These are phyloP conservation scores for Subanguina moxae DNA, from an alignment of 1,140 invertebrate species.

Conservation along the genomic window DNA sequence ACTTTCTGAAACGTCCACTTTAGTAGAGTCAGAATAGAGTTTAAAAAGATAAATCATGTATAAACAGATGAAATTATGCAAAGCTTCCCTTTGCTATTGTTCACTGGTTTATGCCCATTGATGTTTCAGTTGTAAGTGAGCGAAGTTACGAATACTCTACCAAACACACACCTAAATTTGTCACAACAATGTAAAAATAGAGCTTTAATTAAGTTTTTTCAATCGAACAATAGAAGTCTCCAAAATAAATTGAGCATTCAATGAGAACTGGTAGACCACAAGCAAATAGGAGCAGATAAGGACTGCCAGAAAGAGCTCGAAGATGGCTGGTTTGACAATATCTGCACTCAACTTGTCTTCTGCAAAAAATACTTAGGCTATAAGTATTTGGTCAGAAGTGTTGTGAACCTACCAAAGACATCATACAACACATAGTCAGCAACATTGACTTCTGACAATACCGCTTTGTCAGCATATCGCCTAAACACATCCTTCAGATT, in stretches of 20 bases:
- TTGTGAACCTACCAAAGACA: slow-evolving; percentile 32
- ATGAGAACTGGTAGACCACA: slow-evolving; percentile 67
- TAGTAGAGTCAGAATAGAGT: too few relatives aligned
- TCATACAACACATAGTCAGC: slow-evolving; percentile 36
- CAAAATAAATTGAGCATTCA: slow-evolving; percentile 32
- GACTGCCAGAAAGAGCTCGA: slow-evolving; percentile 86
- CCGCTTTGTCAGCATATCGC: slow-evolving; percentile 22
- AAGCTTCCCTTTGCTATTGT: too few relatives aligned
- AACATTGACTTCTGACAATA: slow-evolving; percentile 24
- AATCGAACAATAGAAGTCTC: slow-evolving; percentile 15
- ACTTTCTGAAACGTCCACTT: too few relatives aligned
- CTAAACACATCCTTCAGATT: slow-evolving; percentile 36
- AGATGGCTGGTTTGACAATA: slow-evolving; percentile 92
- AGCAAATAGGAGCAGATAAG: slow-evolving; percentile 77
- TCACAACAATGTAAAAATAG: background rate
- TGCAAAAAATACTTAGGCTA: slow-evolving; percentile 29
- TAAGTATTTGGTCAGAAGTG: too few relatives aligned
- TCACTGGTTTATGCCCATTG: too few relatives aligned
- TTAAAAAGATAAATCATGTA: too few relatives aligned
- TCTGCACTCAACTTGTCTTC: slow-evolving; percentile 47
- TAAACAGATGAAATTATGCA: too few relatives aligned
- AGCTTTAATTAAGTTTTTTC: slow-evolving; percentile 3
- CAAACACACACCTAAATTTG: background rate
- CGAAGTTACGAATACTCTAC: background rate
- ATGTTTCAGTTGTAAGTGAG: too few relatives aligned